Evolutionary conservation across 2,797 vertebrate genomes (phyloP), one percentile per base, ranked within the genome.

Genomic region (Monodelphis domestica): DNA sequence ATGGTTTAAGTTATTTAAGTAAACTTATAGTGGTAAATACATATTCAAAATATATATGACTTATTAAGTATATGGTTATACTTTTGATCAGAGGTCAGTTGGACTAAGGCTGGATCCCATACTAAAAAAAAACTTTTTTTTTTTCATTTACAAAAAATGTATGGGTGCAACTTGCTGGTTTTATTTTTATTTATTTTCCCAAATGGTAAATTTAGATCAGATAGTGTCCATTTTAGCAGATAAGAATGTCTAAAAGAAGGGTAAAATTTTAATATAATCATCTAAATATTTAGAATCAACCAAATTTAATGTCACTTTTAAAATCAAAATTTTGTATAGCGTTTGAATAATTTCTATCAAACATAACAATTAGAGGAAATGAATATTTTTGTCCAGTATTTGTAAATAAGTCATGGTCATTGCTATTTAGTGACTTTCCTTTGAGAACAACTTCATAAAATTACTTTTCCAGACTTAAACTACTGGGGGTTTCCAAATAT

Each of bases 231-330:
- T 63, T 78, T 95, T 96, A 92, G 33, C 33, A 90, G 4, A 11
- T 94, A 96, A 95, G 50, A 93, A 53, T n/a, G 91, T 93, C 88
- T 89, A 94, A n/a, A 78, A 91, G 33, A 95, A 95, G 96, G 95
- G 52, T 90, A 38, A 90, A 96, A 95, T 50, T 84, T 84, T 45
- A 91, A 92, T 87, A 87, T 0, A 2, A 52, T 89, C 93, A 30
- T 90, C 88, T 96, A n/a, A 70, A 12, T 91, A 5, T 92, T 38
- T 91, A 52, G 54, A 93, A 4, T 11, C 3, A 28, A 92, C 12
- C 30, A 87, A 45, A 38, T 94, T 94, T 89, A 92, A 0, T 89
- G 93, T 91, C 50, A 78, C 54, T 95, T 95, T 96, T 5, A 45
- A 95, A 45, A 91, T 30, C 84, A 95, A 21, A 1, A 95, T 93